Evolutionary conservation across 2,888 invertebrate species (phyloP).

Genomic region (Archips xylosteana): DNA sequence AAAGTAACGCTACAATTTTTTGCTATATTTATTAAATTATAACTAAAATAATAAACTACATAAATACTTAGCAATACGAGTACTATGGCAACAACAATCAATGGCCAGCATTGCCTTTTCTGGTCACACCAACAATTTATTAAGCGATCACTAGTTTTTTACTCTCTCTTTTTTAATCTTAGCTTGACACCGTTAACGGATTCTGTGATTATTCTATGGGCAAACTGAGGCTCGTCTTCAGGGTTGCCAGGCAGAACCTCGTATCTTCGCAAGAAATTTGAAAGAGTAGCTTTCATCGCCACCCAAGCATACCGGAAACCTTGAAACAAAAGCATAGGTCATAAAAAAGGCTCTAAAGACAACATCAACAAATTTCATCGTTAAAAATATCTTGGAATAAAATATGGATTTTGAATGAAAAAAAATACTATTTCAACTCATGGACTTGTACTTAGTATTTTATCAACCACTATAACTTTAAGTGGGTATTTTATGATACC

Average conservation of each 20-base stretch:
- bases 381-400: too few species aligned
- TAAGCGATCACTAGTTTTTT: constrained; percentile 2
- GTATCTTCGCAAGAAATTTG: constrained; percentile 54
- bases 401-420: background rate
- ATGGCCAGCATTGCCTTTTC: constrained; percentile 14
- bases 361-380: background rate
- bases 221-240: constrained; percentile 54
- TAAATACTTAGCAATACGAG: constrained; percentile 15
- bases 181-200: constrained; percentile 55
- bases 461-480: background rate
- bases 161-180: constrained; percentile 49
- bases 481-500: background rate
- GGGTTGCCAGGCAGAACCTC: constrained; percentile 50
- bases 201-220: constrained; percentile 55
- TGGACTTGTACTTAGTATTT: background rate
- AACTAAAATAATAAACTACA: background rate
- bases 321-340: constrained; percentile 39
- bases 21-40: constrained; percentile 5
- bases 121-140: constrained; percentile 24
- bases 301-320: constrained; percentile 57
- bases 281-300: constrained; percentile 56
- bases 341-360: background rate
- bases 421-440: background rate
- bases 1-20: constrained; percentile 2
- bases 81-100: constrained; percentile 22